Base-by-base conservation (phyloP, 37 sponge, comb jelly and placozoan species). In the Dysidea cf. avara region DNA sequence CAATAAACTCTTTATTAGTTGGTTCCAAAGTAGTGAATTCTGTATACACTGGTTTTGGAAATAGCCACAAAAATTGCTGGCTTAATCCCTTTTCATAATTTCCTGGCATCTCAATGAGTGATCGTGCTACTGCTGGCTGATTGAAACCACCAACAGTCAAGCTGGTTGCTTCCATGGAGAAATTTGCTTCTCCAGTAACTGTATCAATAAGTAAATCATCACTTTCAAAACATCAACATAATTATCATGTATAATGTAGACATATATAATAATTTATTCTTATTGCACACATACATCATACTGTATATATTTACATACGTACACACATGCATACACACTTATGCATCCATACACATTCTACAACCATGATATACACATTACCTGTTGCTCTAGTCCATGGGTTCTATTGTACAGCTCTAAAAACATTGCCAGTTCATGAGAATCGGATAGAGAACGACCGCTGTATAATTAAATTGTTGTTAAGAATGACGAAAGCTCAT, bases 381-480 rank as follows among this genome's bases (percentile, higher is more conserved):
- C 79, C 69, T 58, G 79, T 78, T 37, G 33, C 50, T 28, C 78
- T 67, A 3, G 47, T 57, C 79, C 79, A 78, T 28, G 69, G 49
- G 32, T 67, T 53, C 39, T 59, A 34, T 72, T 72, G 22, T 72
- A 72, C 24, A 72, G 59, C 38, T 72, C 50, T 1, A 72, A 7
- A 56, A 72, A 72, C 74, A 72, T 18, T 3, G 74, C 56, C 2
- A 72, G 39, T 14, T 72, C 74, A 72, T 72, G 74, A 14, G 74
- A 72, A 56, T 75, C 75, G 14, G 75, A 20, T 3, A 75, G 30
- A 12, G 62, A 61, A 30, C 64, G 38, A 47, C 6, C 25, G 1
- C 33, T 60, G 33, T 61, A 75, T n/a, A n/a, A n/a, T 39, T 26
- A 60, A 17, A 62, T 60, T 38, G 58, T 38, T 36, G 64, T 75